A percentile compares a stretch with the other conserved stretches of the same genome.
Evolutionary conservation across 2,113 vertebrate species (phyloP).

Genomic region (Dipodomys stephensi): DNA sequence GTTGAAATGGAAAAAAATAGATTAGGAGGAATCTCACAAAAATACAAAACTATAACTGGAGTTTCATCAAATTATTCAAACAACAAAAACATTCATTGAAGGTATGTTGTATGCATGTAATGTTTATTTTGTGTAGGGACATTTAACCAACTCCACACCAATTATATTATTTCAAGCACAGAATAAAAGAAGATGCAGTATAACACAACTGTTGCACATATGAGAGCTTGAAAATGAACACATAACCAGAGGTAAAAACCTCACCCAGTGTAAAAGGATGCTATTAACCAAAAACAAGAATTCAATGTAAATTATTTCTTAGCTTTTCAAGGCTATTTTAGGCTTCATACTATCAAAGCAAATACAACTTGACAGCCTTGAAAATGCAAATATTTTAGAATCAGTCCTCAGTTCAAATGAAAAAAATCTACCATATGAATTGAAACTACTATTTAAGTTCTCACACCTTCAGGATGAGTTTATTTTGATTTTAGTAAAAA

Average conservation of each 20-base stretch:
- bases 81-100: not conserved
- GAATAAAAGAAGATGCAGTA: conserved; percentile 3
- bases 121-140: not conserved
- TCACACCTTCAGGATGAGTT: not conserved
- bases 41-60: not conserved
- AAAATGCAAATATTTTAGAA: conserved; percentile 30
- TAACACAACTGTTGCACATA: not conserved
- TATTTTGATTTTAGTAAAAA: not conserved
- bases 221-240: not conserved
- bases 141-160: not conserved
- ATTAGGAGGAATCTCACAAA: not conserved
- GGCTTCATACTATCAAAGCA: not conserved
- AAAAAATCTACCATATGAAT: conserved; percentile 3
- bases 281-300: not conserved
- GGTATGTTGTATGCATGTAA: not conserved
- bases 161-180: conserved; percentile 5
- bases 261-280: not conserved
- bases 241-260: not conserved
- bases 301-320: not conserved
- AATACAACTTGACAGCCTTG: not conserved
- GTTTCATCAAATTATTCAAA: not conserved
- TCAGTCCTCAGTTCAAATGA: conserved; percentile 8
- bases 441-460: conserved; percentile 21
- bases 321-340: not conserved
- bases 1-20: not conserved